Evolutionary conservation across 2,797 vertebrate species (phyloP), one percentile per base, ranked within the genome.

Genomic region (Oreochromis grahami): DNA sequence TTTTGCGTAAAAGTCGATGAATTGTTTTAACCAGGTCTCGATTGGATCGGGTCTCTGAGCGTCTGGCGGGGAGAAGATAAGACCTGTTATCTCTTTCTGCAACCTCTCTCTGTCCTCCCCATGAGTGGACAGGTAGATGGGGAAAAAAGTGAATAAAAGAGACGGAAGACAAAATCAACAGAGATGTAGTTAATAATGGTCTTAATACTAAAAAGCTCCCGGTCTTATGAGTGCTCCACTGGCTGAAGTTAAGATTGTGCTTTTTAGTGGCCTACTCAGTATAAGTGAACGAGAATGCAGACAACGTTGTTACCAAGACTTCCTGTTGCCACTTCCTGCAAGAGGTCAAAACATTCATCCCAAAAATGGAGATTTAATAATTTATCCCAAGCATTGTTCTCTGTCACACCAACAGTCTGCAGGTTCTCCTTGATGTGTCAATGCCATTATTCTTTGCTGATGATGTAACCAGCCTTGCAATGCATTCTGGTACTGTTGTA

Each of bases 51-150:
- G 81, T 80, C 88, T 89, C 83, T 86, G 83, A 87, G 82, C 76
- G 74, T 91, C 96, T 97, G 96, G 95, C 91, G 13, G 92, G 84
- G 84, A 84, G 80, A 82, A 96, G 96, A 97, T 97, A 97, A 96
- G 94, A 82, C 29, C 84, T 65, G 91, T 97, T 96, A 96, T 97
- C 95, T 95, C 87, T 65, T 36, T 87, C 81, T 76, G 90, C 93
- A 94, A 93, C 95, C 93, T 91, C 88, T 52, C 82, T 85, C 91
- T 10, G 79, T 90, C 90, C 91, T 93, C 89, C 63, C 81, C 70
- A 32, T 55, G 84, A 81, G 80, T 80, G 52, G 85, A 87, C 34
- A 60, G 41, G 38, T 87, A 77, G 74, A 50, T 58, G 80, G 51
- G 60, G 82, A 41, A 55, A 81, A 48, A 81, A 48, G 38, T 38